phyloP scores from a whole-genome alignment of 2,113 vertebrate species.

The Larimichthys polyactis region DNA sequence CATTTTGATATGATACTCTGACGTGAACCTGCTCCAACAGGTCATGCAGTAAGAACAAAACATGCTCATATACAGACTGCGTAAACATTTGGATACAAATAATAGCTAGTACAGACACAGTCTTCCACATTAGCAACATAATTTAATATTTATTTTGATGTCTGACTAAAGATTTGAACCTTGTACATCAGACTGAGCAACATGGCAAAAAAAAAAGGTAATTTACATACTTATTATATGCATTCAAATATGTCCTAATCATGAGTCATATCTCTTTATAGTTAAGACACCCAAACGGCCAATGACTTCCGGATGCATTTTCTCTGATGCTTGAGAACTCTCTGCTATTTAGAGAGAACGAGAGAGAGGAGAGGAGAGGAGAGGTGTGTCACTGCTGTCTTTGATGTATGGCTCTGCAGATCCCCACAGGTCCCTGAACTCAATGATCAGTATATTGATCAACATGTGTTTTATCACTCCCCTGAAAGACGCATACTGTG shows the following conservation, averaged over 20 bases:
- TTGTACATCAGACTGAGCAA: no score
- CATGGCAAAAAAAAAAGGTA: no score
- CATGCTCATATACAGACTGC: no score
- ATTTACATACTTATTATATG: not conserved
- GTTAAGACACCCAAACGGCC: not conserved
- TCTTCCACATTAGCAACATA: no score
- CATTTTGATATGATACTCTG: no score
- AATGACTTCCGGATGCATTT: conserved; percentile 6
- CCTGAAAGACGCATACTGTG: conserved; percentile 40
- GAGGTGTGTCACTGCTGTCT: conserved; percentile 47
- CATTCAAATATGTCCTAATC: conserved; percentile 7
- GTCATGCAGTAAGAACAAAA: no score
- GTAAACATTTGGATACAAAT: no score
- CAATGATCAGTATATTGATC: conserved; percentile 75
- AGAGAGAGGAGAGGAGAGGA: conserved; percentile 7
- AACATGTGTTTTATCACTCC: conserved; percentile 71
- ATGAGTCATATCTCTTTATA: conserved; percentile 4
- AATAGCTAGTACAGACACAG: no score
- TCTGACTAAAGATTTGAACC: no score
- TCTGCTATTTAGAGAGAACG: conserved; percentile 3
- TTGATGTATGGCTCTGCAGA: conserved; percentile 67
- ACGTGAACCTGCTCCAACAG: no score
- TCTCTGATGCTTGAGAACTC: conserved; percentile 14
- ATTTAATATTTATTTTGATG: no score
- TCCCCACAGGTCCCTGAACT: conserved; percentile 58